These are phyloP conservation scores for Chymomyza procnemis DNA, from an alignment of 2,888 invertebrate species.

Conservation along the genomic window DNA sequence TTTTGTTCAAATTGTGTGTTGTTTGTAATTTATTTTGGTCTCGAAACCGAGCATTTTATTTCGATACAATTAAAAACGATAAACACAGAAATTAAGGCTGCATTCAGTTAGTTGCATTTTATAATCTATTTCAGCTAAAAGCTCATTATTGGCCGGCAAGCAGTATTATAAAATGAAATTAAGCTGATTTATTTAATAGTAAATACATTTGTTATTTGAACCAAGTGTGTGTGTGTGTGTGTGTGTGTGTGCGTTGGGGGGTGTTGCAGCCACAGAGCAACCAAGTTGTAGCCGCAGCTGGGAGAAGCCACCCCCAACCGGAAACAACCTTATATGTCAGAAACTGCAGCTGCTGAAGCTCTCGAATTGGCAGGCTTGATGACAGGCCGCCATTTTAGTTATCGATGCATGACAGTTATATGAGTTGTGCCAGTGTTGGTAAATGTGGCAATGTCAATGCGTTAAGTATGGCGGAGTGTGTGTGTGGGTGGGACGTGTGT, in stretches of 20 bases:
- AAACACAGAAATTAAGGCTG: not conserved
- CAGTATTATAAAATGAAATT: constrained; percentile 7
- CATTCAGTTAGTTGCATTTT: not conserved
- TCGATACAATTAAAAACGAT: not conserved
- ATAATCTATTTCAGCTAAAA: not conserved
- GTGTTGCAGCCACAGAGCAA: too few relatives aligned
- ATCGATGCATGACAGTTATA: not conserved
- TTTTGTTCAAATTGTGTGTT: too few relatives aligned
- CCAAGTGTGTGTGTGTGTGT: not conserved
- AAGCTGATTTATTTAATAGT: constrained; percentile 27
- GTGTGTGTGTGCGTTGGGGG: too few relatives aligned
- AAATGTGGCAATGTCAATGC: too few relatives aligned
- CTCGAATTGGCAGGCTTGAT: not conserved
- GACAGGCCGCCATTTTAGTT: constrained; percentile 3
- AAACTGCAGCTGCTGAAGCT: not conserved
- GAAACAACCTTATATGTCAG: not conserved
- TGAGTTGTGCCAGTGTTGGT: not conserved
- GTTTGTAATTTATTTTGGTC: too few relatives aligned
- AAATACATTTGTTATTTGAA: not conserved
- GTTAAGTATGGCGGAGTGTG: not conserved
- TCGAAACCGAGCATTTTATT: not conserved
- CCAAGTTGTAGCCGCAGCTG: not conserved
- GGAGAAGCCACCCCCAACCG: not conserved
- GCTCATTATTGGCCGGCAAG: constrained; percentile 10
- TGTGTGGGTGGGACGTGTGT: not conserved